Conservation (phyloP, 2,888 invertebrate species). For the Conops quadrifasciatus region DNA sequence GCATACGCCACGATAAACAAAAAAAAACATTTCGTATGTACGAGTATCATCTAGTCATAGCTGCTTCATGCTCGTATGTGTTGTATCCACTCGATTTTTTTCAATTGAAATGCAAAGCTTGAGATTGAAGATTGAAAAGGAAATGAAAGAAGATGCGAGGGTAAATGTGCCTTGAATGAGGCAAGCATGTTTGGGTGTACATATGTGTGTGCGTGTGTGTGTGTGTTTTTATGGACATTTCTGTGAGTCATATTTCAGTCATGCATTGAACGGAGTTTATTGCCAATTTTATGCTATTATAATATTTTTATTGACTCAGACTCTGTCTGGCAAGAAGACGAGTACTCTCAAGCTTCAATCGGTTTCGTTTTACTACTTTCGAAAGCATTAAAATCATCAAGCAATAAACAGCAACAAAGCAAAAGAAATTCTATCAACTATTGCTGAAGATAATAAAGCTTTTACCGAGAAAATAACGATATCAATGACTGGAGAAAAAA, state of each 20-base stretch:
- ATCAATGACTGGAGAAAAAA: background rate
- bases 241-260: no score
- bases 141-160: slow-evolving; percentile 4
- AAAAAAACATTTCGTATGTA: no score
- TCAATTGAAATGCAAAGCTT: slow-evolving; percentile 23
- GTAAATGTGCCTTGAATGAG: no score
- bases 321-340: background rate
- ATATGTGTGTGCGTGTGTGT: background rate
- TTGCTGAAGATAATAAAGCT: no score
- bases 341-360: background rate
- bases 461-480: no score
- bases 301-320: slow-evolving; percentile 31
- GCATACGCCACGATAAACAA: no score
- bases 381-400: background rate
- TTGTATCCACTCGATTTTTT: slow-evolving; percentile 15
- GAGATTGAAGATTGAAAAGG: slow-evolving; percentile 18
- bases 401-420: background rate
- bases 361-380: background rate
- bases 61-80: background rate
- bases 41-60: no score
- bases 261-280: slow-evolving; percentile 8
- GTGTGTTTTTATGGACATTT: no score
- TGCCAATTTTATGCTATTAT: slow-evolving; percentile 25
- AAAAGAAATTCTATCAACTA: background rate
- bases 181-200: background rate